Base-by-base conservation (phyloP, 2,888 invertebrate genomes). In the Rhaphigaster nebulosa region DNA sequence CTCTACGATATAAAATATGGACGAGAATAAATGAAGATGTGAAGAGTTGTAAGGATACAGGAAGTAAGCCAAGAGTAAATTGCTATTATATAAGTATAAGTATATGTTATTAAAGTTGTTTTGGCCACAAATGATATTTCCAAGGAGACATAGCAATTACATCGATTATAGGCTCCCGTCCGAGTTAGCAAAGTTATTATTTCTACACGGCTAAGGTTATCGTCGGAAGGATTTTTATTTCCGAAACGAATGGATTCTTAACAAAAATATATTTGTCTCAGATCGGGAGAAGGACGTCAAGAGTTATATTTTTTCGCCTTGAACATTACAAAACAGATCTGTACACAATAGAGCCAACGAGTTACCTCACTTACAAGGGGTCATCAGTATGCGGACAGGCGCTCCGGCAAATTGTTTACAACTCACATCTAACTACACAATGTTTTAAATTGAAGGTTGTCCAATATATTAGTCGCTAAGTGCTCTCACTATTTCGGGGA, bases 1-100 rank as follows among this genome's bases (percentile, higher is more conserved):
- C 4, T 10, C 6, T 45, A 45, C 45, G 45, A 45, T 45, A 10
- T 45, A 45, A 45, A 45, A 45, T 45, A 34, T 38, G 34, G 20
- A 76, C 0, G 38, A 6, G 20, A 6, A 76, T 76, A 76, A 76
- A 76, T 76, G 70, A 76, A 76, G 70, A 76, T 76, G 34, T 76
- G 38, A 76, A 34, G 70, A 76, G 70, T 38, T 38, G 20, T 38
- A 76, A 76, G 6, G 34, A 76, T 76, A 29, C 70, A 76, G 70
- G 70, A 76, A 76, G 38, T 76, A 76, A 76, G 70, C 70, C 70
- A 76, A 76, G 70, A 76, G 23, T 38, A 38, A 76, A 76, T 76
- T 76, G 38, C 34, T 76, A 76, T 76, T 76, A 76, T 76, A 76
- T 76, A 76, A 76, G 20, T 76, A 76, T 76, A 76, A 76, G 70